phyloP scores from a whole-genome alignment of 2,888 invertebrate species.

The Chloroclystis v-ata region DNA sequence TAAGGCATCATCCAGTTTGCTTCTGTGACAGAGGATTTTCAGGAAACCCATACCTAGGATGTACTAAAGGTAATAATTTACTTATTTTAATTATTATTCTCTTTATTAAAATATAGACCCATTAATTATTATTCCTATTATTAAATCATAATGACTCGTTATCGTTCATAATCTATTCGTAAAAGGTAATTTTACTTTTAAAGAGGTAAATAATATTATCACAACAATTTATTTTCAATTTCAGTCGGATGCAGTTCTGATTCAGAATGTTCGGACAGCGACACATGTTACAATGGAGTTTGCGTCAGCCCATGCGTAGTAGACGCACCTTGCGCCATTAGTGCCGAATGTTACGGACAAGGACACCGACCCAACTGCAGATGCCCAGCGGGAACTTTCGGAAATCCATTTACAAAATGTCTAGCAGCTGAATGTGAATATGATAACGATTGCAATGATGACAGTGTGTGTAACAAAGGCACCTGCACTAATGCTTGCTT shows the following conservation, averaged over 20 bases:
- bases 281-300: constrained; percentile 89
- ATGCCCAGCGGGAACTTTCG: constrained; percentile 86
- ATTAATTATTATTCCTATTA: too few relatives aligned
- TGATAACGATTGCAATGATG: constrained; percentile 87
- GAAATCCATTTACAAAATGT: constrained; percentile 89
- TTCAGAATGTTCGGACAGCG: constrained; percentile 86
- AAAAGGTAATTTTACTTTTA: neutral
- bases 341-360: constrained; percentile 89
- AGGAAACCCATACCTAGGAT: constrained; percentile 90
- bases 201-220: neutral
- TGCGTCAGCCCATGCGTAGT: constrained; percentile 89
- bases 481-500: constrained; percentile 89
- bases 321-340: constrained; percentile 88
- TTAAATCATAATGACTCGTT: too few relatives aligned
- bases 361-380: constrained; percentile 88
- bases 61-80: constrained; percentile 86
- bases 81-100: too few relatives aligned
- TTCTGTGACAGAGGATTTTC: constrained; percentile 89
- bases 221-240: constrained; percentile 31
- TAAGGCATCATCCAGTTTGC: constrained; percentile 91
- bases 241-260: constrained; percentile 90
- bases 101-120: too few relatives aligned
- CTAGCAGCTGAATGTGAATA: constrained; percentile 87
- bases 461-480: constrained; percentile 83
- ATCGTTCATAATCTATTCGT: too few relatives aligned